Evolutionary conservation across 1,140 invertebrate genomes (phyloP).

Genomic region (Camponotus vicinus): DNA sequence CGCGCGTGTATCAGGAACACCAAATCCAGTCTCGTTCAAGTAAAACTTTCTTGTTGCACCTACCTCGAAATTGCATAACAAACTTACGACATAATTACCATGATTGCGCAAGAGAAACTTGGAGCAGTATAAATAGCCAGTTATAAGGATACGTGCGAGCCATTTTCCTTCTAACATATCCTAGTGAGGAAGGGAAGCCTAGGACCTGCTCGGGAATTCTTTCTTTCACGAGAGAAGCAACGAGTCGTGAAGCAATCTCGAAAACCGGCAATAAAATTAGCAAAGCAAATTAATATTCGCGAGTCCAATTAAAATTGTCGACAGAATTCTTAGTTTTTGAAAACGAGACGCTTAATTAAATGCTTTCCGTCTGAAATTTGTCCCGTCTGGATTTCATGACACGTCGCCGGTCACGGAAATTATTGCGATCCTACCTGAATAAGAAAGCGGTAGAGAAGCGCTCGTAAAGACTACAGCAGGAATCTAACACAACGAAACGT

Average conservation of each 20-base stretch:
- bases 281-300: background rate
- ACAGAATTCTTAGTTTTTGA: background rate
- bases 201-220: background rate
- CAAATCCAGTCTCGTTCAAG: slow-evolving; percentile 1
- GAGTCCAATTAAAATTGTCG: background rate
- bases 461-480: no score
- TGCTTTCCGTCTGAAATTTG: background rate
- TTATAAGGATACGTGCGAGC: background rate
- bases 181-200: background rate
- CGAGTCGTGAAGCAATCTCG: background rate
- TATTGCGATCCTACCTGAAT: background rate
- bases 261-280: background rate
- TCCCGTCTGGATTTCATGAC: background rate
- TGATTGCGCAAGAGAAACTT: slow-evolving; percentile 27
- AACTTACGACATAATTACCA: slow-evolving; percentile 38
- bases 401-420: background rate
- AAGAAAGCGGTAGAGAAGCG: background rate
- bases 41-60: slow-evolving; percentile 8
- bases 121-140: slow-evolving; percentile 1
- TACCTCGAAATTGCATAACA: slow-evolving; percentile 26
- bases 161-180: background rate
- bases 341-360: background rate
- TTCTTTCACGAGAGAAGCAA: background rate
- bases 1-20: background rate
- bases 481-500: background rate